Percentiles rank a stretch among this genome's conserved stretches.
Evolutionary conservation across 2,113 vertebrate species (phyloP).

Genomic region (Otus sunia): DNA sequence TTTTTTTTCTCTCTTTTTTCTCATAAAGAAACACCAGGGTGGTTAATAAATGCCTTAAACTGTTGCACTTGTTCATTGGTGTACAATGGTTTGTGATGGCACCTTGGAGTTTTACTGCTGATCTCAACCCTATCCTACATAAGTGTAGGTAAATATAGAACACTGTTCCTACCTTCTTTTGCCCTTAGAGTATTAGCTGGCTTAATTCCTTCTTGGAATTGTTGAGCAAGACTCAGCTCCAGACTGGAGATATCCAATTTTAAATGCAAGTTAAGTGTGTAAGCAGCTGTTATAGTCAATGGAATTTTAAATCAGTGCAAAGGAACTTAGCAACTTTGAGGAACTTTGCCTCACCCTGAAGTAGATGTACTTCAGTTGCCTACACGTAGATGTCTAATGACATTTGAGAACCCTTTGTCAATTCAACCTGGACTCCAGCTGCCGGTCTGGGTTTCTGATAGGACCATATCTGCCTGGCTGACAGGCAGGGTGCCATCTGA

Average conservation of each 20-base stretch:
- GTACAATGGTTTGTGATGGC: not conserved
- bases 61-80: not conserved
- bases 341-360: not conserved
- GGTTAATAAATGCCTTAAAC: not conserved
- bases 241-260: not conserved
- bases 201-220: not conserved
- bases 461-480: not conserved
- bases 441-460: not conserved
- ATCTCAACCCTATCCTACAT: not conserved
- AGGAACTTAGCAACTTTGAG: not conserved
- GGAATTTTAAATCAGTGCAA: not conserved
- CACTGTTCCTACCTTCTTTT: not conserved
- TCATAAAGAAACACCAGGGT: not conserved
- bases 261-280: not conserved
- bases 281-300: not conserved
- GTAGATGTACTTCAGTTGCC: not conserved
- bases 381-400: not conserved
- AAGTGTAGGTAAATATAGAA: not conserved
- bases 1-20: not conserved
- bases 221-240: not conserved
- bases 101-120: not conserved
- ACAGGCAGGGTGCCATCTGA: not conserved
- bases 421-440: not conserved
- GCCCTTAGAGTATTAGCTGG: not conserved
- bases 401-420: not conserved